Evolutionary conservation across 2,797 vertebrate genomes (phyloP).

Genomic region (Clarias pachynema): DNA sequence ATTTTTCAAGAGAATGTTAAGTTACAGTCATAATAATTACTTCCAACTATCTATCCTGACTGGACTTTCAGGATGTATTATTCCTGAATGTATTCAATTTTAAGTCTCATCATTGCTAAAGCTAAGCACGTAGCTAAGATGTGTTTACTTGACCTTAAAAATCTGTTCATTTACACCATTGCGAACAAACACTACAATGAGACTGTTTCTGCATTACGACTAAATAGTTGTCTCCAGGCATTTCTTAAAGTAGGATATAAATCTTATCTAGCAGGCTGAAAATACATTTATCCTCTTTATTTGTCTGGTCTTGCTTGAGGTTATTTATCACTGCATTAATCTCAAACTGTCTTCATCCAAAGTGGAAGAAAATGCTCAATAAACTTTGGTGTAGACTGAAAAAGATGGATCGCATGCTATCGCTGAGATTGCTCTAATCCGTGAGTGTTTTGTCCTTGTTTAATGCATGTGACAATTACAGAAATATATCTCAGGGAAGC

Average conservation of each 20-base stretch:
- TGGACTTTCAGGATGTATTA: neutral
- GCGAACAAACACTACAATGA: neutral
- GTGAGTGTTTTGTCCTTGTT: neutral
- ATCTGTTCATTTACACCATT: no score
- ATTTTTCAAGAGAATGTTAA: neutral
- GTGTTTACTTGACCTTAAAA: neutral
- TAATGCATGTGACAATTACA: neutral
- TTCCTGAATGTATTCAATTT: neutral
- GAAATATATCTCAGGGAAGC: neutral
- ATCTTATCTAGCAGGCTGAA: constrained; percentile 7
- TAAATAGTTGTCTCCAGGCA: constrained; percentile 9
- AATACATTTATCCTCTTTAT: constrained; percentile 11
- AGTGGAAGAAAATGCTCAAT: neutral
- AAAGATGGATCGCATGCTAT: neutral
- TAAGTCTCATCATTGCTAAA: neutral
- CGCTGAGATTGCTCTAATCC: neutral
- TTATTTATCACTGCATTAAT: constrained; percentile 26
- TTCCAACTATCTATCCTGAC: neutral
- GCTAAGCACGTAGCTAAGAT: neutral
- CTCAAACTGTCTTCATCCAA: constrained; percentile 8
- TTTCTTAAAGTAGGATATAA: constrained; percentile 3
- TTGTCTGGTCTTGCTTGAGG: constrained; percentile 20
- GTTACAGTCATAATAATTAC: neutral
- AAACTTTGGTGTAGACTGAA: neutral
- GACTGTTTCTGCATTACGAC: neutral